Conservation (phyloP, 2,797 vertebrate genomes). For the Crax fasciolata region DNA sequence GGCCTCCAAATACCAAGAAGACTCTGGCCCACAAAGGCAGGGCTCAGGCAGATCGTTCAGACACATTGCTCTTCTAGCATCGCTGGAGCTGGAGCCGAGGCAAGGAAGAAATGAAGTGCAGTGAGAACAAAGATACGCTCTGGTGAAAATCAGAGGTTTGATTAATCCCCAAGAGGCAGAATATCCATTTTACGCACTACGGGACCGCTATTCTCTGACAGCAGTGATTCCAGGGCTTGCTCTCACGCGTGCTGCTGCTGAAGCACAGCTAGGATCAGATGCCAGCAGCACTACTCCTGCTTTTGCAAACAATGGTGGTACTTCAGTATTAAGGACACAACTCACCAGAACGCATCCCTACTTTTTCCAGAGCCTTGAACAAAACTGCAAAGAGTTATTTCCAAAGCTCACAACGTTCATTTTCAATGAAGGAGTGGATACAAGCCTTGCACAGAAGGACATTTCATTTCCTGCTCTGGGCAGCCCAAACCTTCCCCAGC, state of each 20-base stretch:
- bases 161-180: background rate
- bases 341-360: background rate
- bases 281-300: no score
- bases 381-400: background rate
- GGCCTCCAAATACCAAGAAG: slow-evolving; percentile 62
- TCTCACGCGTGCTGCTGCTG: background rate
- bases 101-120: background rate
- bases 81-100: background rate
- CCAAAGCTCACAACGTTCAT: background rate
- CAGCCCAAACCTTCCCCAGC: background rate
- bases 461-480: background rate
- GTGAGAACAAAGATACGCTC: background rate
- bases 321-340: no score
- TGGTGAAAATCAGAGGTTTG: background rate
- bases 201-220: no score
- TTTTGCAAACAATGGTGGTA: background rate
- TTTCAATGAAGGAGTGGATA: background rate
- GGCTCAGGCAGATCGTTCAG: slow-evolving; percentile 48
- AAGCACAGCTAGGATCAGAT: background rate
- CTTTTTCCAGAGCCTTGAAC: background rate
- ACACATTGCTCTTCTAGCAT: background rate
- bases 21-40: slow-evolving; percentile 45
- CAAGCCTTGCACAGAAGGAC: background rate
- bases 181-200: no score
- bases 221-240: background rate